These are phyloP conservation scores for Lipophrys pholis DNA, from an alignment of 2,113 vertebrate species.

Conservation along the genomic window DNA sequence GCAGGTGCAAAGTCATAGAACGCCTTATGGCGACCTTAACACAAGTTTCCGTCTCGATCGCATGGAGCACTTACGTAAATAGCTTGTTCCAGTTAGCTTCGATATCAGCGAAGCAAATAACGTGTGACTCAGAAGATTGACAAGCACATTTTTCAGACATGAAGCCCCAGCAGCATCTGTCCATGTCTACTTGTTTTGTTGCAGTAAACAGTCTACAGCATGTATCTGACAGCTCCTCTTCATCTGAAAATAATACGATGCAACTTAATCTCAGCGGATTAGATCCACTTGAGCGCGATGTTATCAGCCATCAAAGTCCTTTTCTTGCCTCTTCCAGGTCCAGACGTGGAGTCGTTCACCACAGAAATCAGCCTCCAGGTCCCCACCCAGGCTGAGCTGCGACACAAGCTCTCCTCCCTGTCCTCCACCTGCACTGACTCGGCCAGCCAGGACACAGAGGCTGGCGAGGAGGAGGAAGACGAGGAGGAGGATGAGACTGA, in stretches of 20 bases:
- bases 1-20: constrained; percentile 80
- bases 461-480: constrained; percentile 81
- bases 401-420: constrained; percentile 85
- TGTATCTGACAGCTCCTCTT: constrained; percentile 3
- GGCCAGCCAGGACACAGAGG: constrained; percentile 85
- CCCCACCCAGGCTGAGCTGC: constrained; percentile 84
- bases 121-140: constrained; percentile 33
- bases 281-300: no score
- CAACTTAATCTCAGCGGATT: background rate
- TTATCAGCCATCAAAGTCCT: background rate
- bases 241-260: background rate
- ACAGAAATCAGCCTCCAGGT: constrained; percentile 89
- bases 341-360: constrained; percentile 80
- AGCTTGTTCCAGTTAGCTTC: background rate
- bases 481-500: constrained; percentile 67
- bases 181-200: constrained; percentile 28
- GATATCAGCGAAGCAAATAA: constrained; percentile 6
- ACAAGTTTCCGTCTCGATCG: no score
- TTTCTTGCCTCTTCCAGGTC: constrained; percentile 74
- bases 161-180: constrained; percentile 35
- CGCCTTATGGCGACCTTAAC: background rate
- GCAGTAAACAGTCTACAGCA: constrained; percentile 10
- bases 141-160: background rate
- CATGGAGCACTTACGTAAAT: background rate
- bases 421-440: constrained; percentile 86